Base-by-base conservation (phyloP, 2,888 invertebrate genomes). In the Harpagoxenus sublaevis region DNA sequence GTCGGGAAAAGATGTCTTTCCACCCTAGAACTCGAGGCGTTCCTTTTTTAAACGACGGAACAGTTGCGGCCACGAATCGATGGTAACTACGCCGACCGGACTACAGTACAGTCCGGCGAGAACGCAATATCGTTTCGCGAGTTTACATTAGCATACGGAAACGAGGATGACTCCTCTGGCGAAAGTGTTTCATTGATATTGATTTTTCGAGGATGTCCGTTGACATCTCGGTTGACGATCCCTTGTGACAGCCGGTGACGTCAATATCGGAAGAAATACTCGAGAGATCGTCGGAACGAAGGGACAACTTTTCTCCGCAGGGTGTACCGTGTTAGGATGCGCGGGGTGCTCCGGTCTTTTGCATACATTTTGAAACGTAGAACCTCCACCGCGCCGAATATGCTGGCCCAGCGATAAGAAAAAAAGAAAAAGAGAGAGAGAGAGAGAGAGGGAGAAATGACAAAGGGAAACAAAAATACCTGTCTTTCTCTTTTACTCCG, bases 1-100 rank as follows among this genome's bases (percentile, higher is more conserved):
- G 94, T 90, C 84, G 90, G 91, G 91, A 91, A 92, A 93, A 93
- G 94, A 94, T 93, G 94, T 94, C 92, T 93, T 93, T 92, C 91
- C 92, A 91, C 90, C 91, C 90, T 79, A 86, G 89, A 91, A 92
- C 91, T 92, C 89, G 91, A 89, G 91, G 93, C 92, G 92, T 94
- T 93, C 89, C 92, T 94, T 94, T 94, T 94, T 94, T 94, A 92
- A 94, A 93, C 94, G 93, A 89, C 92, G 94, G 94, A 94, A 94
- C 94, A 94, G 94, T 94, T 94, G 94, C 94, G 94, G 91, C 94
- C 94, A 94, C 94, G 94, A 95, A 95, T 95, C 94, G 94, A 95
- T 95, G 94, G 94, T 94, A 94, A 94, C 94, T 94, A 94, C 94
- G 93, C 92, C 92, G 92, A 89, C 94, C 93, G 94, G 94, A 94